Evolutionary conservation across 2,888 invertebrate species (phyloP), one percentile per base, ranked within the genome.

Genomic region (Tridacna crocea): DNA sequence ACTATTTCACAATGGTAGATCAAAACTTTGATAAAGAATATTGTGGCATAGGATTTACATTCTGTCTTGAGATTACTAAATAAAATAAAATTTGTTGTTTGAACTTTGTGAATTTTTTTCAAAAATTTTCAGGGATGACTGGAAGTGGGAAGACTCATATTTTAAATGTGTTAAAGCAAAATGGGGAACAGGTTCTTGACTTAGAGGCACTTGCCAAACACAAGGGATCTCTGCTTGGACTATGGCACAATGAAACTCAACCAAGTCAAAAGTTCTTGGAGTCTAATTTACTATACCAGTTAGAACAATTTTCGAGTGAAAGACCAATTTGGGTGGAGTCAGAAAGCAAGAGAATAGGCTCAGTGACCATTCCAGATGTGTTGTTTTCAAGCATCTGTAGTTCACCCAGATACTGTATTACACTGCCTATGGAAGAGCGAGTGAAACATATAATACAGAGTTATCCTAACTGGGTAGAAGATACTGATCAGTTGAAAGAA

Each of bases 301-400:
- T 91, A 13, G 24, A 63, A 6, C 24, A 48, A 4, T 89, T 90
- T 75, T 66, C 85, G 61, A 66, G 78, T 0, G 36, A 76, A 12
- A 76, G 55, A 66, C 85, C 88, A 13, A 88, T 91, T 22, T 91
- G 90, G 89, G 75, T 91, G 65, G 91, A 91, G 79, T 90, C 91
- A 8, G 90, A 91, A 76, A 90, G 90, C 79, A n/a, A 72, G 60
- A 77, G 79, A n/a, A 88, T 91, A n/a, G 90, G 91, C 17, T 79
- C 72, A 6, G 72, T 88, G 13, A 19, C 22, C 13, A 82, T 91
- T 27, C 91, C 90, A 6, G 55, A 74, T 12, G 60, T 15, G 17
- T 66, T 91, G 61, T 90, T 90, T 75, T 8, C 78, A 11, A 73
- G 79, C 22, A 78, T 90, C 58, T 80, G 83, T 68, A 51, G 75